Evolutionary conservation across 1,140 invertebrate genomes (phyloP).

Genomic region (Riptortus pedestris): DNA sequence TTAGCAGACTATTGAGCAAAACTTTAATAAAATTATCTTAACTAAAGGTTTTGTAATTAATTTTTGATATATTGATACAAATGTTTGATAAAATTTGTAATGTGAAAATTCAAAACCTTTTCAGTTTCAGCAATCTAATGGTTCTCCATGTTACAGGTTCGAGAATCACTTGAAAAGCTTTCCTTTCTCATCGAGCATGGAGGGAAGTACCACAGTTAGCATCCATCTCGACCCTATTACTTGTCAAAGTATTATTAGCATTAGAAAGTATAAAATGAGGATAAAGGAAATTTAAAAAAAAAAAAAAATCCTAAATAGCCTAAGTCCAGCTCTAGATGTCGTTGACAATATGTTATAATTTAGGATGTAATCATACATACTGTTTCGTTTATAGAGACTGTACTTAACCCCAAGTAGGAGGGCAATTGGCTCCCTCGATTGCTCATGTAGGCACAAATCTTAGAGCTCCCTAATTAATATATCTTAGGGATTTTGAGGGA

Average conservation of each 20-base stretch:
- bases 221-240: background rate
- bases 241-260: conserved; percentile 8
- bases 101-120: too few relatives aligned
- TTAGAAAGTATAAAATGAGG: conserved; percentile 1
- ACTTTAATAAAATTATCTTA: background rate
- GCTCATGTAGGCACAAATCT: conserved; percentile 13
- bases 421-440: background rate
- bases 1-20: too few relatives aligned
- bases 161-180: conserved; percentile 28
- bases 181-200: conserved; percentile 26
- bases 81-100: too few relatives aligned
- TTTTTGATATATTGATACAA: background rate
- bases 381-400: conserved; percentile 14
- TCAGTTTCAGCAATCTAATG: too few relatives aligned
- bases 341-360: conserved; percentile 18
- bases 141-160: conserved; percentile 17
- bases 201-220: conserved; percentile 16
- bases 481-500: background rate
- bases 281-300: background rate
- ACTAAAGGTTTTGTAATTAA: background rate
- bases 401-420: conserved; percentile 11
- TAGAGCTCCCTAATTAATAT: background rate
- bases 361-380: background rate
- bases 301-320: background rate
- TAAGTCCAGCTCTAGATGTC: conserved; percentile 7